These are phyloP conservation scores for Caerostris darwini DNA, from an alignment of 1,140 invertebrate genomes.

Conservation along the genomic window DNA sequence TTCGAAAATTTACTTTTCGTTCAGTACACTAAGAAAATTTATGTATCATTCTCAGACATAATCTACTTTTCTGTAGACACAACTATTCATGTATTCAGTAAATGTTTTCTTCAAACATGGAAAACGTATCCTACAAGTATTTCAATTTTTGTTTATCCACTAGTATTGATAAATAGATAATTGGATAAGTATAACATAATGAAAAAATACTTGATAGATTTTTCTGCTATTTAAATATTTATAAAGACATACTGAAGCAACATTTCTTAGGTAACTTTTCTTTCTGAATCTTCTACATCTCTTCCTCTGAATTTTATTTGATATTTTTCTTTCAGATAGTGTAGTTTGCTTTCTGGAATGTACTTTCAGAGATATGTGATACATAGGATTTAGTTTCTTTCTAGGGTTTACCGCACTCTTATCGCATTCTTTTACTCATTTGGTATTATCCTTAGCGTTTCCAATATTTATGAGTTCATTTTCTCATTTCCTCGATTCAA, in stretches of 20 bases:
- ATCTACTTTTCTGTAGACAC: neutral
- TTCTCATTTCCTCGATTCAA: neutral
- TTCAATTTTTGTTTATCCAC: neutral
- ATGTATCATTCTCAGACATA: too few species aligned
- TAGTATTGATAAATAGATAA: constrained; percentile 1
- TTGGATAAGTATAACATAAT: neutral
- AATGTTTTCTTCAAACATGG: neutral
- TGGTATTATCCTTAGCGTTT: constrained; percentile 9
- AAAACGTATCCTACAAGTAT: neutral
- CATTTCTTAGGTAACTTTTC: neutral
- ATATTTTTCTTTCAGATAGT: neutral
- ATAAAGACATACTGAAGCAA: neutral
- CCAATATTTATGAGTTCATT: constrained; percentile 45
- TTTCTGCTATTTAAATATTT: neutral
- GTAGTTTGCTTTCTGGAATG: neutral
- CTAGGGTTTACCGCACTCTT: neutral
- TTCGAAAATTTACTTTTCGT: too few species aligned
- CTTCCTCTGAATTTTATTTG: constrained; percentile 10
- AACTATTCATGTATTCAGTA: neutral
- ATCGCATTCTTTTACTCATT: constrained; percentile 27
- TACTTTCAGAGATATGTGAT: neutral
- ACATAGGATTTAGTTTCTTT: neutral
- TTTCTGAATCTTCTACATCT: neutral
- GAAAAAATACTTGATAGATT: neutral
- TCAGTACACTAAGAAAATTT: too few species aligned